Conservation (phyloP, 2,113 vertebrate genomes). For the Amazona guildingii region DNA sequence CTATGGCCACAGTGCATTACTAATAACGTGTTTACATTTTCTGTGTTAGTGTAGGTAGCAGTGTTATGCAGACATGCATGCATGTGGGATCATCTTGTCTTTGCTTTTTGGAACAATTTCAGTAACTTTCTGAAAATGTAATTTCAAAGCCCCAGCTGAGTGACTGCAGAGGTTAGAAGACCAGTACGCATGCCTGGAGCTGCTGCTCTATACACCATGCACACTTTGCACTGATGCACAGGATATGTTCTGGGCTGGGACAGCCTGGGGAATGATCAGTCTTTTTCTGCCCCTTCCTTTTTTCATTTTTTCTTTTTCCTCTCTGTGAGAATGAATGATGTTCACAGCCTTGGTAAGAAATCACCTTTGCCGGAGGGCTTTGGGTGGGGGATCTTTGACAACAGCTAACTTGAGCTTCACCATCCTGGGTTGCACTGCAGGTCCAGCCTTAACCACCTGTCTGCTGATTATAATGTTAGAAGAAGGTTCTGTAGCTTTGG, state of each 20-base stretch:
- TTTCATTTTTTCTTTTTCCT: too few relatives aligned
- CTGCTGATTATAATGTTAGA: not conserved
- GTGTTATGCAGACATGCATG: fast-evolving
- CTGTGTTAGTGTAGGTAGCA: fast-evolving
- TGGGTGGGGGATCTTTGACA: fast-evolving
- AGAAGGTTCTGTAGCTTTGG: not conserved
- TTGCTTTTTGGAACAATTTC: not conserved
- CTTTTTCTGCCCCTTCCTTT: not conserved
- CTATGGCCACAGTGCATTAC: fast-evolving
- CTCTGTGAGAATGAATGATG: not conserved
- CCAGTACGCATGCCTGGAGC: not conserved
- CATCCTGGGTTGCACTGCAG: fast-evolving
- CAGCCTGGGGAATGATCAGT: not conserved
- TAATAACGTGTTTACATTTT: fast-evolving
- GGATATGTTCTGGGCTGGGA: not conserved
- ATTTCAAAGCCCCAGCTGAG: not conserved
- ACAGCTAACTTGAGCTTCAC: not conserved
- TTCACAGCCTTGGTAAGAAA: not conserved
- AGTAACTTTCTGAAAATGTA: not conserved
- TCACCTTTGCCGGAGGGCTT: not conserved
- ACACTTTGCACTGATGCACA: fast-evolving
- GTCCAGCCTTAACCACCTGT: not conserved
- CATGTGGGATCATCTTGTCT: not conserved
- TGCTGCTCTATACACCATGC: fast-evolving
- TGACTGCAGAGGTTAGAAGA: not conserved